Evolutionary conservation across 2,113 vertebrate species (phyloP).

Genomic region (Antechinus flavipes): DNA sequence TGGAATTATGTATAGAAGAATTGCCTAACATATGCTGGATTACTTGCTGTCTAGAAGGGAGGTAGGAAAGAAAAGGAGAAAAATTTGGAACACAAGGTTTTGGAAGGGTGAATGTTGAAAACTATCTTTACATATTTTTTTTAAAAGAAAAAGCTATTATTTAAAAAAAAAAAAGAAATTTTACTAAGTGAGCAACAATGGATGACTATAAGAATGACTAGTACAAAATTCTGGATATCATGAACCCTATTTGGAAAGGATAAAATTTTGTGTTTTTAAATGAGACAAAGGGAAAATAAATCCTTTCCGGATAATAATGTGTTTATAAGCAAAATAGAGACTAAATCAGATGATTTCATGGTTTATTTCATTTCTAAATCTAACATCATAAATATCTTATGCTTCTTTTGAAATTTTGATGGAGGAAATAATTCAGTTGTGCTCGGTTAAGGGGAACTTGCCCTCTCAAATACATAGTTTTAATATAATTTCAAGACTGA

Average conservation of each 20-base stretch:
- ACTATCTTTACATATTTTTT: too few relatives aligned
- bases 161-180: too few relatives aligned
- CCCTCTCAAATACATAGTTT: constrained; percentile 8
- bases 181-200: not conserved
- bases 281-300: not conserved
- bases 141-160: too few relatives aligned
- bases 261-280: not conserved
- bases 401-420: not conserved
- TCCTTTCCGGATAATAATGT: not conserved
- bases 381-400: not conserved
- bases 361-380: not conserved
- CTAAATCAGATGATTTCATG: not conserved
- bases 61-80: too few relatives aligned
- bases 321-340: not conserved
- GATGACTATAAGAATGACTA: not conserved
- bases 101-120: too few relatives aligned
- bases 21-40: too few relatives aligned
- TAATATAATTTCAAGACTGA: constrained; percentile 11
- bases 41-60: too few relatives aligned
- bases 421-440: not conserved
- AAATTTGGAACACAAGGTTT: too few relatives aligned
- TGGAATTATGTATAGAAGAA: too few relatives aligned
- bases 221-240: not conserved
- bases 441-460: not conserved
- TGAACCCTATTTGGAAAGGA: not conserved